phyloP scores from a whole-genome alignment of 2,113 vertebrate genomes.

The Phalacrocorax carbo region DNA sequence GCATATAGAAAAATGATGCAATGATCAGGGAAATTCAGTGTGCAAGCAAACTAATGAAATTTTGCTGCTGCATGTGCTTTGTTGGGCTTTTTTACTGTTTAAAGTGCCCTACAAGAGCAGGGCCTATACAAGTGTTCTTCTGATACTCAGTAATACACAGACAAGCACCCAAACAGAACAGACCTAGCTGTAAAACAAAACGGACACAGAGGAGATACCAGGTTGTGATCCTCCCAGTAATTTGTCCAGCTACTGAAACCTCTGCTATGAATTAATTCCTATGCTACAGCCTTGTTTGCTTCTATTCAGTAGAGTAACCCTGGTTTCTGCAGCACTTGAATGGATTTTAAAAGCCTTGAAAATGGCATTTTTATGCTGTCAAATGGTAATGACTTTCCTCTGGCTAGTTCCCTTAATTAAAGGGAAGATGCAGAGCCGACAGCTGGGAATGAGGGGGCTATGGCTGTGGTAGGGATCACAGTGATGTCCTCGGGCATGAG shows the following conservation, averaged over 20 bases:
- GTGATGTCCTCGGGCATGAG: neutral
- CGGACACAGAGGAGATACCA: neutral
- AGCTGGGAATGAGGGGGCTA: neutral
- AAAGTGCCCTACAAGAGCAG: neutral
- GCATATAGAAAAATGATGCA: neutral
- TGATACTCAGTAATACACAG: neutral
- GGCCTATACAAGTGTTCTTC: neutral
- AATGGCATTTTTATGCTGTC: neutral
- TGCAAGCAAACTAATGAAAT: neutral
- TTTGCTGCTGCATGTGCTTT: neutral
- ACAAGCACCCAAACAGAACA: neutral
- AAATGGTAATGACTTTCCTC: constrained; percentile 3
- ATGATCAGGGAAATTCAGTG: neutral
- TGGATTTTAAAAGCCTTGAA: constrained; percentile 1
- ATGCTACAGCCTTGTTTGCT: neutral
- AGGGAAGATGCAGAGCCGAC: neutral
- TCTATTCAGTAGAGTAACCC: neutral
- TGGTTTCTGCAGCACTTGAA: neutral
- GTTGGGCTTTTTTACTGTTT: neutral
- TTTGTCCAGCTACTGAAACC: neutral
- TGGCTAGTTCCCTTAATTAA: constrained; percentile 19
- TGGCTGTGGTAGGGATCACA: neutral
- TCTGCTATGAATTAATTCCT: neutral
- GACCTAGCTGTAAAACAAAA: neutral
- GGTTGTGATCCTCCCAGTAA: neutral